Evolutionary conservation across 2,888 invertebrate genomes (phyloP).

Genomic region (Acronicta psi): DNA sequence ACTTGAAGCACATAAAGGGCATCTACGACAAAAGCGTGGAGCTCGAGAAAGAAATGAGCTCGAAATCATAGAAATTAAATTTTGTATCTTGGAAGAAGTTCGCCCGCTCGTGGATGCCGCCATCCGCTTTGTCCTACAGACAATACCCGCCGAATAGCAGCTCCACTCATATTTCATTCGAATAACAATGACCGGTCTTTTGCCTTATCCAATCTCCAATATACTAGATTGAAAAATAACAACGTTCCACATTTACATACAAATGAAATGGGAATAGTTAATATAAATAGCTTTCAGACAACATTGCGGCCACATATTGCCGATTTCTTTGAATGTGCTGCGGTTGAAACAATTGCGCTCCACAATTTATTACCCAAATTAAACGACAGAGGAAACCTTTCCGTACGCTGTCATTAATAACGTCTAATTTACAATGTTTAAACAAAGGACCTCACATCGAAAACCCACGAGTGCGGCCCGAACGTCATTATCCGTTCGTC

Average conservation of each 20-base stretch:
- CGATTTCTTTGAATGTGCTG: slow-evolving; percentile 59
- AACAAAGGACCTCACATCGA: slow-evolving; percentile 69
- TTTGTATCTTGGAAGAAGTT: slow-evolving; percentile 78
- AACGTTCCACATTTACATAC: slow-evolving; percentile 55
- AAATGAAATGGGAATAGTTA: slow-evolving; percentile 45
- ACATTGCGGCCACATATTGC: slow-evolving; percentile 31
- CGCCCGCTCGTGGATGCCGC: slow-evolving; percentile 60
- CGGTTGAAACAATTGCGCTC: slow-evolving; percentile 58
- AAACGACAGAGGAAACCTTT: slow-evolving; percentile 71
- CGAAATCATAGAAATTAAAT: slow-evolving; percentile 83
- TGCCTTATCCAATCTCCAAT: slow-evolving; percentile 77
- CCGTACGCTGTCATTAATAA: slow-evolving; percentile 73
- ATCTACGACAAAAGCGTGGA: slow-evolving; percentile 72
- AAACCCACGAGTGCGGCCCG: slow-evolving; percentile 64
- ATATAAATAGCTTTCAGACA: slow-evolving; percentile 35
- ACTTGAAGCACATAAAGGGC: slow-evolving; percentile 77
- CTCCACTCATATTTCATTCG: slow-evolving; percentile 81
- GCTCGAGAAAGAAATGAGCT: slow-evolving; percentile 72
- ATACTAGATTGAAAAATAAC: slow-evolving; percentile 70
- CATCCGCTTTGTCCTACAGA: slow-evolving; percentile 74
- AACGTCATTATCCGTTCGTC: slow-evolving; percentile 77
- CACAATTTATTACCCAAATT: slow-evolving; percentile 68
- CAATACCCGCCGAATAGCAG: slow-evolving; percentile 75
- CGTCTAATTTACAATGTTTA: slow-evolving; percentile 73
- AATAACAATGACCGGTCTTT: slow-evolving; percentile 79